phyloP scores from a whole-genome alignment of 1,140 invertebrate genomes.

The Helicoverpa zea region DNA sequence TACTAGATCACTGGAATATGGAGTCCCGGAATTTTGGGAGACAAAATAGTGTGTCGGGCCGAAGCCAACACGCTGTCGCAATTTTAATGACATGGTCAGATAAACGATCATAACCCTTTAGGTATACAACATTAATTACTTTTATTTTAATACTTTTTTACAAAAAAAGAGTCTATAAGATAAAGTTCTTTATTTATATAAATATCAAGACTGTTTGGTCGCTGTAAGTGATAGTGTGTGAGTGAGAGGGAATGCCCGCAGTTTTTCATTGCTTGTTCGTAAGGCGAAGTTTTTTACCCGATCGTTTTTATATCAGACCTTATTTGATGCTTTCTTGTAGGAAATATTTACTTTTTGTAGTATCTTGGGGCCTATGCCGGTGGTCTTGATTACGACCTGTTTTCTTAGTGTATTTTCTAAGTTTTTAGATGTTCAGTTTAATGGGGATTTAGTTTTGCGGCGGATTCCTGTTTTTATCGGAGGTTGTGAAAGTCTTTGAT shows the following conservation, averaged over 20 bases:
- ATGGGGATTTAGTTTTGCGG: slow-evolving; percentile 3
- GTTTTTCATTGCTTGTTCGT: slow-evolving; percentile 72
- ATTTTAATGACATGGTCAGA: too few relatives aligned
- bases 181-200: slow-evolving; percentile 50
- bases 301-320: slow-evolving; percentile 77
- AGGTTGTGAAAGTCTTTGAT: not conserved
- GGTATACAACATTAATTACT: too few relatives aligned
- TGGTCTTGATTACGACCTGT: slow-evolving; percentile 38
- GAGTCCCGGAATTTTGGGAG: too few relatives aligned
- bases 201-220: slow-evolving; percentile 70
- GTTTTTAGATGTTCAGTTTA: slow-evolving; percentile 3
- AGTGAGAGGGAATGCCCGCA: slow-evolving; percentile 67
- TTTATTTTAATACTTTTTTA: too few relatives aligned
- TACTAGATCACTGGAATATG: too few relatives aligned
- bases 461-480: not conserved
- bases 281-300: slow-evolving; percentile 70
- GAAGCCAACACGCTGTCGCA: too few relatives aligned
- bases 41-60: too few relatives aligned
- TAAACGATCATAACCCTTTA: too few relatives aligned
- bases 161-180: too few relatives aligned
- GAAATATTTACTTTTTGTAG: slow-evolving; percentile 45
- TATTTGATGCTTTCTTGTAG: slow-evolving; percentile 69
- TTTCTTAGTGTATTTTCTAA: not conserved
- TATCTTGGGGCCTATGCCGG: slow-evolving; percentile 27
- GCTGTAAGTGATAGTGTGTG: slow-evolving; percentile 61